Evolutionary conservation across 2,113 vertebrate genomes (phyloP).

Genomic region (Pungitius pungitius): DNA sequence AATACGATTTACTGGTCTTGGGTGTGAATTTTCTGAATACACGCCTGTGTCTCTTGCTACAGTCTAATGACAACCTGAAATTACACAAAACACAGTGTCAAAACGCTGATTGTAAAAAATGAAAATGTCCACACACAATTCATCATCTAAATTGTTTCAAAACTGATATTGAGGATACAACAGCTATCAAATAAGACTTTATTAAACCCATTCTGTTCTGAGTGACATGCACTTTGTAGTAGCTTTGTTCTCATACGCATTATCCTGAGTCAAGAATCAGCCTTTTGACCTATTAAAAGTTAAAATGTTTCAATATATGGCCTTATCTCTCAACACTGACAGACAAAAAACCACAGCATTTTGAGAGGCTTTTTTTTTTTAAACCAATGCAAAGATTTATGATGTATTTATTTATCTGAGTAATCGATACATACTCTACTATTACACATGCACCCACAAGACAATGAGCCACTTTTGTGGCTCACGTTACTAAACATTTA

Average conservation of each 20-base stretch:
- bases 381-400: slow-evolving; percentile 45
- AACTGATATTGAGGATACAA: slow-evolving; percentile 4
- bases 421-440: slow-evolving; percentile 34
- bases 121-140: neutral
- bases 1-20: neutral
- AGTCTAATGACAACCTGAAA: neutral
- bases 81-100: neutral
- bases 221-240: neutral
- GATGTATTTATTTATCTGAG: slow-evolving; percentile 47
- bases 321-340: slow-evolving; percentile 22
- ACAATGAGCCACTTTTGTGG: slow-evolving; percentile 44
- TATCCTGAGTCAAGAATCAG: neutral
- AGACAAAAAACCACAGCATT: slow-evolving; percentile 14
- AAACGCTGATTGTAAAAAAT: neutral
- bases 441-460: slow-evolving; percentile 41
- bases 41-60: neutral
- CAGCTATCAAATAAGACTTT: neutral
- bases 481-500: slow-evolving; percentile 52
- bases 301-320: slow-evolving; percentile 25
- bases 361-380: slow-evolving; percentile 26
- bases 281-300: slow-evolving; percentile 29
- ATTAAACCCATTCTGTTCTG: neutral
- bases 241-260: neutral
- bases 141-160: neutral
- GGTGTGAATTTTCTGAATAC: neutral